Evolutionary conservation across 2,797 vertebrate species (phyloP).

Genomic region (Pseudochirops corinnae): DNA sequence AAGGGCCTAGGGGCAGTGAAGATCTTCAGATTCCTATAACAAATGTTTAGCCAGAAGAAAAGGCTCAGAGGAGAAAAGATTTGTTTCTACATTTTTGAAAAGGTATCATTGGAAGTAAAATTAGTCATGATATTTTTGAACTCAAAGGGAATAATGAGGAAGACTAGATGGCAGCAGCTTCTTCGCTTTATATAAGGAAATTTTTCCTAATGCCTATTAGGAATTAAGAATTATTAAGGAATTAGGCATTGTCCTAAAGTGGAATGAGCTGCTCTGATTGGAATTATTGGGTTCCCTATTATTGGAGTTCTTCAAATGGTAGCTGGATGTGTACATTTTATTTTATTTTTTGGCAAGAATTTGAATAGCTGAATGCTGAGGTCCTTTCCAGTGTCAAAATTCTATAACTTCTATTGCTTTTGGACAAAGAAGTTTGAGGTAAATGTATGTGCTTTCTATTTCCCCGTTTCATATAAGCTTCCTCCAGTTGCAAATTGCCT

Average conservation of each 20-base stretch:
- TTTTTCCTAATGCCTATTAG: neutral
- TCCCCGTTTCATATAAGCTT: neutral
- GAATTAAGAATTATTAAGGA: neutral
- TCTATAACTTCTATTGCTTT: too few relatives aligned
- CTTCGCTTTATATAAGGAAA: neutral
- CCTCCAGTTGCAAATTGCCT: neutral
- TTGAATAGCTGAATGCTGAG: too few relatives aligned
- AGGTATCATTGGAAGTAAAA: neutral
- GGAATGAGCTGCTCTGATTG: too few relatives aligned
- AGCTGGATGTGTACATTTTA: too few relatives aligned
- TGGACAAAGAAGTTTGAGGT: too few relatives aligned
- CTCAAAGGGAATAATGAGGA: neutral
- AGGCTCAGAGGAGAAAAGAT: neutral
- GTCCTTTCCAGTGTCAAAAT: too few relatives aligned
- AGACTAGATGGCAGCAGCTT: neutral
- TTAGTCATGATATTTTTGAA: neutral
- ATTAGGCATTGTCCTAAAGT: neutral
- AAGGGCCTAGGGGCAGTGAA: too few relatives aligned
- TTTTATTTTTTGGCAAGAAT: too few relatives aligned
- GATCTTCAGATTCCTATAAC: too few relatives aligned
- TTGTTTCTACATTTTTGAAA: neutral
- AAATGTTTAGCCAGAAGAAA: neutral
- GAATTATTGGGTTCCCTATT: too few relatives aligned
- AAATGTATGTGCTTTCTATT: too few relatives aligned
- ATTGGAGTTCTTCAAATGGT: too few relatives aligned